Evolutionary conservation across 2,797 vertebrate species (phyloP), one percentile per base, ranked within the genome.

Genomic region (Cirrhinus mrigala): DNA sequence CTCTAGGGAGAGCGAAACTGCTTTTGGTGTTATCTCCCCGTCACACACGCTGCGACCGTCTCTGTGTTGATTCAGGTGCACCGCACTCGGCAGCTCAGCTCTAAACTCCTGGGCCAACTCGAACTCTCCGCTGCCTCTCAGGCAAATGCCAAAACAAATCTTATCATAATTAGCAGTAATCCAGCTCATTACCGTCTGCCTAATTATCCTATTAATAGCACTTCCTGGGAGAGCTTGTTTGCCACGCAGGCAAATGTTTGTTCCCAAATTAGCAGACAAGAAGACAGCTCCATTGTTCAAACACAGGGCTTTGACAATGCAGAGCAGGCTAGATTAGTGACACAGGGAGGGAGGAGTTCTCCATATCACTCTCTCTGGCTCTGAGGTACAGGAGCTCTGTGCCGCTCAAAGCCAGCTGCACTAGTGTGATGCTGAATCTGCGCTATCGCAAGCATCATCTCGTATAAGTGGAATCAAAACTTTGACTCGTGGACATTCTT

Each of bases 161-260:
- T 98, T 97, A 97, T 98, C 97, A 96, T 97, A 98, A 99, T 97
- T 98, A 98, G 96, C 95, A 95, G 96, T 97, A 98, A 98, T 97
- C 97, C 97, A 95, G 96, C 97, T 98, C 98, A 98, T 98, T 97
- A 98, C 96, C 91, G 94, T 95, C 96, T 97, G 97, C 97, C 97
- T 99, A 98, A 99, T 99, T 98, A 98, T 96, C 97, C 97, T 98
- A 97, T 98, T 99, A 99, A 99, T 98, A 97, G 97, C 96, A 95
- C 96, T 96, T 98, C 97, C 97, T 97, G 94, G 96, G 98, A 98
- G 97, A 97, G 96, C 93, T 96, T 96, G 96, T 96, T 97, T 96
- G 95, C 97, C 94, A 94, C 95, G 95, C 97, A 96, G 96, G 96
- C 97, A 98, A 98, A 99, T 98, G 97, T 98, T 99, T 98, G 97